Evolutionary conservation across 2,113 vertebrate species (phyloP), one percentile per base, ranked within the genome.

Genomic region (Gila orcuttii): DNA sequence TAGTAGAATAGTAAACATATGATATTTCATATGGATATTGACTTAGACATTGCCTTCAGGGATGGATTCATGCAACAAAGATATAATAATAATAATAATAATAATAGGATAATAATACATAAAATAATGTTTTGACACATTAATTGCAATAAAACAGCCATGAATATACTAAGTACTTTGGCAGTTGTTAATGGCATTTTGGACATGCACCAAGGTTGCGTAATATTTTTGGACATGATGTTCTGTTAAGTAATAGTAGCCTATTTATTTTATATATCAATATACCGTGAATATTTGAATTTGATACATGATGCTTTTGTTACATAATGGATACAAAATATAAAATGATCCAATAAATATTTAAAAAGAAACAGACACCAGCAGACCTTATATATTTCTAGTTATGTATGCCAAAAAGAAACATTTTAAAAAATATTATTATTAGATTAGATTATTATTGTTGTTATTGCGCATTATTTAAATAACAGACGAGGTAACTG

Each of bases 341-440:
- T 66, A 3, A 19, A 68, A 21, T 4, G 0, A 69, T 69, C 7
- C 28, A 68, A 17, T 33, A 33, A 2, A 31, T 9, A 3, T 68
- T 68, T 3, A 36, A 68, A 21, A 1, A 68, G 31, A 69, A 19
- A 68, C 31, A 19, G 64, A 8, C 31, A 17, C 28, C 15, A 31
- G 28, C 64, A 33, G 6, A 36, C 19, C 17, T 36, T 19, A 68
- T 3, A 21, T 3, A 1, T 69, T 21, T 36, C 17, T 36, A 36
- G 2, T 69, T 9, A 69, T 69, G 33, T 69, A 39, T 69, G 17
- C 19, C 3, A 62, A 60, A 60, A 60, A 60, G 0, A n/a, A 60
- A 25, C 23, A n/a, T 10, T 0, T 10, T 0, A 3, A 3, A 10
- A 60, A n/a, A 1, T 6, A 12, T 31, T 6, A 13, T 62, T 6